A percentile compares a stretch with the other conserved stretches of the same genome.
phyloP scores from a whole-genome alignment of 1,140 invertebrate genomes.

The Danaus plexippus region DNA sequence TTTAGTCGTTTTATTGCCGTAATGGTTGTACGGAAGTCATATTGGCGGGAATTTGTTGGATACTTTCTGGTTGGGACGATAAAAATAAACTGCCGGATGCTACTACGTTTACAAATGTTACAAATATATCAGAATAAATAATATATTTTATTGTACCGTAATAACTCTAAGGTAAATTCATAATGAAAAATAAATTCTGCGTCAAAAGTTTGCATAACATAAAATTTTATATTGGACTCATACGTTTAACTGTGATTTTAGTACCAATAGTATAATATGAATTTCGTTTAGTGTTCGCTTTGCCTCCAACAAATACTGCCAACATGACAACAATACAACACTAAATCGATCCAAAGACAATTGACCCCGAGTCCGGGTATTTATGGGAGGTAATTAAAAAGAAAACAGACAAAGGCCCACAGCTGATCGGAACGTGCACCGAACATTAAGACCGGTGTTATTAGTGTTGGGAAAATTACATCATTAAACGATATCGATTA shows the following conservation, averaged over 20 bases:
- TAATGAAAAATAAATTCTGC: no score
- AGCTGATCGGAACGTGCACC: conserved; percentile 55
- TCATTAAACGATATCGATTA: conserved; percentile 19
- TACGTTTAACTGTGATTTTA: no score
- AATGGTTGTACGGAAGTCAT: conserved; percentile 35
- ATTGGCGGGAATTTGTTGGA: conserved; percentile 5
- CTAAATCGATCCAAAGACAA: conserved; percentile 31
- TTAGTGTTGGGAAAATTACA: conserved; percentile 22
- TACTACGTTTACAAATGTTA: no score
- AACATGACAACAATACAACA: conserved; percentile 15
- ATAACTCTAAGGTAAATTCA: no score
- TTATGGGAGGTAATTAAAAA: conserved; percentile 68
- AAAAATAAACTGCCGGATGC: no score
- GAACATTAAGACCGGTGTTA: conserved; percentile 39
- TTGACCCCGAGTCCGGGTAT: conserved; percentile 36
- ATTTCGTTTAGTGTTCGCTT: no score
- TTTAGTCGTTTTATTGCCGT: conserved; percentile 58
- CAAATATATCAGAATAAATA: no score
- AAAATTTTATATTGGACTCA: no score
- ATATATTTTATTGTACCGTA: no score
- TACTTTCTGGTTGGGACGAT: no score
- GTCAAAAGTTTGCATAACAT: no score
- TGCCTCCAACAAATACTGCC: neutral
- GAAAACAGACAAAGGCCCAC: conserved; percentile 64
- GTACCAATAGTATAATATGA: no score